Percentiles rank a stretch among this genome's conserved stretches.
These are phyloP conservation scores for Leucophenga maculata DNA, from an alignment of 2,888 invertebrate genomes.

Conservation along the genomic window DNA sequence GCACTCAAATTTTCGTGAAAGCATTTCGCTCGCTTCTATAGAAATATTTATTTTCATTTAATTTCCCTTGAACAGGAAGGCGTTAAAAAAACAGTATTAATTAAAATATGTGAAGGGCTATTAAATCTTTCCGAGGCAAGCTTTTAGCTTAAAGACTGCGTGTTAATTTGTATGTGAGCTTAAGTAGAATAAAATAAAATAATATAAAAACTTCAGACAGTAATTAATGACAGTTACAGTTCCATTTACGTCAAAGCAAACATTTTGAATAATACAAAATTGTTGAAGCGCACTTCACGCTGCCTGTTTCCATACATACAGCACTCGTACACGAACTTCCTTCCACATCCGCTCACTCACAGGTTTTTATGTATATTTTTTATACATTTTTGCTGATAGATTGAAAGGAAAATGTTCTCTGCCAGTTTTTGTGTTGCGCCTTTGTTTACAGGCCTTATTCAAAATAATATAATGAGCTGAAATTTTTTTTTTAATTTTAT, in stretches of 20 bases:
- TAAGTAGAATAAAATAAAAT: not conserved
- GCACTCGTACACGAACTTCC: too few relatives aligned
- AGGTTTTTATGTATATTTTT: not conserved
- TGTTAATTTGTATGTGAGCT: too few relatives aligned
- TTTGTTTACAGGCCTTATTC: slow-evolving; percentile 51
- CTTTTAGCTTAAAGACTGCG: too few relatives aligned
- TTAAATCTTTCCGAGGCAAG: too few relatives aligned
- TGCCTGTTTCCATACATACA: slow-evolving; percentile 46
- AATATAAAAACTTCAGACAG: slow-evolving; percentile 69
- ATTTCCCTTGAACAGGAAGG: too few relatives aligned
- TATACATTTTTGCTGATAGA: slow-evolving; percentile 31
- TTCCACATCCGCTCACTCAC: slow-evolving; percentile 6
- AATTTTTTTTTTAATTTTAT: slow-evolving; percentile 30
- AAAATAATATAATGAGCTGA: slow-evolving; percentile 33
- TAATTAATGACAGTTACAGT: slow-evolving; percentile 72
- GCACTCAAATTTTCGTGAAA: too few relatives aligned
- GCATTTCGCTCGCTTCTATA: too few relatives aligned
- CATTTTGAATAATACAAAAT: slow-evolving; percentile 13
- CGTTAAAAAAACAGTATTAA: too few relatives aligned
- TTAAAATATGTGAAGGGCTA: too few relatives aligned
- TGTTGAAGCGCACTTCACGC: slow-evolving; percentile 33
- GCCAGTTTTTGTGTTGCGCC: slow-evolving; percentile 69
- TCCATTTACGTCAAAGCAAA: slow-evolving; percentile 57
- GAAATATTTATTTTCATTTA: too few relatives aligned
- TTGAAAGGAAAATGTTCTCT: slow-evolving; percentile 65